Evolutionary conservation across 2,888 invertebrate genomes (phyloP), one percentile per base, ranked within the genome.

Genomic region (Xestia sexstrigata): DNA sequence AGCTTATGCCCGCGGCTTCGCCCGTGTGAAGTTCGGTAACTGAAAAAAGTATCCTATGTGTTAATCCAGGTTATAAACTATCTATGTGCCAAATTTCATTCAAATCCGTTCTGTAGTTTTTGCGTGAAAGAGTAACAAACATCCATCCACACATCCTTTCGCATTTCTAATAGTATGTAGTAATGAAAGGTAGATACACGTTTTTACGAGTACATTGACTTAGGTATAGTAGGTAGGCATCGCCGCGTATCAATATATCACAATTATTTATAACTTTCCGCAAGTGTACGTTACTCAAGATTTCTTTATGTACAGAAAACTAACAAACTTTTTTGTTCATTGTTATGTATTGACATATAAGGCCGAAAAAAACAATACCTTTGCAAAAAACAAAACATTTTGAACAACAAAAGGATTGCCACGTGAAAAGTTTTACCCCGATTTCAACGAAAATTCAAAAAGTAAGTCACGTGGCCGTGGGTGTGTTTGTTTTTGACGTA

Each of bases 361-460:
- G 60, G n/a, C 47, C 0, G 49, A 62, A 49, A 17, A 8, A 39
- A 47, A 75, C 17, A 7, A 35, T 23, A 26, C 74, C 26, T 60
- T 39, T 47, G 39, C 35, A 23, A 20, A 45, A n/a, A 15, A n/a
- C 3, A 58, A n/a, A n/a, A 58, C 55, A 58, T 26, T 58, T 26
- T 26, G 1, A 58, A 26, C 26, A 17, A 17, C 8, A 13, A 4
- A n/a, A n/a, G 49, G 15, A 20, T 76, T 63, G 62, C 62, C 30
- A 52, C 5, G n/a, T 52, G 52, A 11, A 52, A 76, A 47, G 17
- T 17, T 63, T 65, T 55, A 39, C 66, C 78, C 47, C 17, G 2
- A 65, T 47, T 65, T 35, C 0, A 23, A 23, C 23, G 2, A 26
- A 26, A 47, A 45, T 58, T 26, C 0, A 11, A 30, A 47, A 2